phyloP scores from a whole-genome alignment of 1,140 invertebrate genomes.

The Megathymus violae region DNA sequence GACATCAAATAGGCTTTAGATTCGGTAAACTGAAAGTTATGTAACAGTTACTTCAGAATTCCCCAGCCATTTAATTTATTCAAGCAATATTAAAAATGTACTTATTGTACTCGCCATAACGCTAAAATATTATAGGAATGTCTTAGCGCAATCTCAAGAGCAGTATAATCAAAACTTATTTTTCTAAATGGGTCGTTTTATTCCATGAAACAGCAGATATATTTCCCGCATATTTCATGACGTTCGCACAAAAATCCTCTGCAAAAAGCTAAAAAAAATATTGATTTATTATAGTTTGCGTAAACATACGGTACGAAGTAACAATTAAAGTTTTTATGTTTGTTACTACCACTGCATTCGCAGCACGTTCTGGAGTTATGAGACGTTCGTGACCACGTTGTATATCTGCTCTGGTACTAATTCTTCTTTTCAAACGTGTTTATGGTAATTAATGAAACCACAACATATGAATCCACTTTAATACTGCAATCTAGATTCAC shows the following conservation, averaged over 20 bases:
- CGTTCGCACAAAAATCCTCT: constrained; percentile 31
- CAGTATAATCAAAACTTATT: constrained; percentile 23
- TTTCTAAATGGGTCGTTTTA: constrained; percentile 40
- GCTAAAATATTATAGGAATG: too few relatives aligned
- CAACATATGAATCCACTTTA: not conserved
- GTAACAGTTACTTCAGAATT: too few relatives aligned
- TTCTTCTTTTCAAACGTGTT: not conserved
- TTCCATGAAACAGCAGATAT: constrained; percentile 41
- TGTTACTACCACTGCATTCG: constrained; percentile 45
- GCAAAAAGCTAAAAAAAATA: constrained; percentile 40
- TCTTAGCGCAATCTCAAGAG: not conserved
- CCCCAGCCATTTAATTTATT: too few relatives aligned
- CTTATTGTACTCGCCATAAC: too few relatives aligned
- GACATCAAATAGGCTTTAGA: too few relatives aligned
- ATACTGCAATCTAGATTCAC: not conserved
- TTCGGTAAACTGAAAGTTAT: too few relatives aligned
- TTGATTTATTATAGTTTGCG: constrained; percentile 44
- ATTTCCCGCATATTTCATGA: constrained; percentile 38
- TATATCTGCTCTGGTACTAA: constrained; percentile 33
- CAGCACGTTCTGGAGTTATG: constrained; percentile 62
- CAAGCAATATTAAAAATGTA: too few relatives aligned
- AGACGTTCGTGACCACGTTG: constrained; percentile 54
- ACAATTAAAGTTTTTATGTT: constrained; percentile 68
- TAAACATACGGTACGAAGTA: constrained; percentile 43
- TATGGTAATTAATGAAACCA: not conserved